Evolutionary conservation across 2,888 invertebrate genomes (phyloP).

Genomic region (Clivina fossor): DNA sequence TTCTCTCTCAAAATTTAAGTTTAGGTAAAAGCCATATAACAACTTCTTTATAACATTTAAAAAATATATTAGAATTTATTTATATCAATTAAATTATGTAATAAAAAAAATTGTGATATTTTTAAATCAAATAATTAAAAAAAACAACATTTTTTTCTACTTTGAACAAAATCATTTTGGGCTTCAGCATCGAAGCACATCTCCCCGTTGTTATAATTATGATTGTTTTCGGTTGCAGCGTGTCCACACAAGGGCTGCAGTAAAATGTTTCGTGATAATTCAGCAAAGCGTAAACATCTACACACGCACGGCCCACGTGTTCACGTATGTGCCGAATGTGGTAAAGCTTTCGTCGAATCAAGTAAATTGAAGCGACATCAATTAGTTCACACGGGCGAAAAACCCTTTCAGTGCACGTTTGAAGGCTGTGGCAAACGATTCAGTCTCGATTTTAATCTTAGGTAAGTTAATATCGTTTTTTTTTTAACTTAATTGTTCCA

Average conservation of each 20-base stretch:
- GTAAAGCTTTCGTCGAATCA: slow-evolving; percentile 97
- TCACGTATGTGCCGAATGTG: slow-evolving; percentile 96
- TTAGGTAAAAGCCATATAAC: no score
- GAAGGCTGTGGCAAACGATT: slow-evolving; percentile 97
- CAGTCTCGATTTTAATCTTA: slow-evolving; percentile 92
- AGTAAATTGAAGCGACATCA: slow-evolving; percentile 96
- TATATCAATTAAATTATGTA: no score
- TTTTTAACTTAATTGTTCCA: slow-evolving; percentile 4
- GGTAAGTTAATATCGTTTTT: slow-evolving; percentile 49
- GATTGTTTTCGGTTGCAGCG: slow-evolving; percentile 55
- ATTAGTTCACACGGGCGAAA: slow-evolving; percentile 95
- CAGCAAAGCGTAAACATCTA: slow-evolving; percentile 95
- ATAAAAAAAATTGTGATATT: no score
- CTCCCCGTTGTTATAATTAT: no score
- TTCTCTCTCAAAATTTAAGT: no score
- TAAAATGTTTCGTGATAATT: slow-evolving; percentile 96
- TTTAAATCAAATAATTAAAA: no score
- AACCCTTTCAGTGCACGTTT: slow-evolving; percentile 97
- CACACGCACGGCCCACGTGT: slow-evolving; percentile 96
- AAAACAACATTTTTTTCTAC: no score
- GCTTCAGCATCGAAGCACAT: no score
- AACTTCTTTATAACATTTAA: no score
- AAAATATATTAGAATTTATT: no score
- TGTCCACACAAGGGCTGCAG: slow-evolving; percentile 96
- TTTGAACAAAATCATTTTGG: no score